A percentile compares a stretch with the other conserved stretches of the same genome.
These are phyloP conservation scores for Hystrix brachyura DNA, from an alignment of 2,113 vertebrate species.

Conservation along the genomic window DNA sequence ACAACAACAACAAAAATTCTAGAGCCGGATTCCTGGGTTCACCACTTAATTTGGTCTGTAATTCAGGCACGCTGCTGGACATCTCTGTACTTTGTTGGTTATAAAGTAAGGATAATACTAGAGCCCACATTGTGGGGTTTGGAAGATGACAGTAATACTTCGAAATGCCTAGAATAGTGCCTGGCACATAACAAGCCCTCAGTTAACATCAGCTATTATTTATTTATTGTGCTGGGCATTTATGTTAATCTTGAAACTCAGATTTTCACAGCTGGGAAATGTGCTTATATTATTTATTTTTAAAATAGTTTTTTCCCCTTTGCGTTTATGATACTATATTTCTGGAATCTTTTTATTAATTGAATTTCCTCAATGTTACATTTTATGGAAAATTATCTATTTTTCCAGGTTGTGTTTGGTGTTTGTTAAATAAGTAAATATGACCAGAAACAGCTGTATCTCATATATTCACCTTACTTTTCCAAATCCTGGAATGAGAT, in stretches of 20 bases:
- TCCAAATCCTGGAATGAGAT: conserved; percentile 15
- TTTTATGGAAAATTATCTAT: background rate
- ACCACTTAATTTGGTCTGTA: background rate
- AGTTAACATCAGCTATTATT: background rate
- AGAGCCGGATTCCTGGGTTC: background rate
- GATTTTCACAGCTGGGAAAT: background rate
- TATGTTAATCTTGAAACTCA: conserved; percentile 38
- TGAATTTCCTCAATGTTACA: conserved; percentile 30
- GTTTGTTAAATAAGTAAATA: conserved; percentile 50
- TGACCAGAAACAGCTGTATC: background rate
- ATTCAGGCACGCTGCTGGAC: background rate
- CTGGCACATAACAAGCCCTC: background rate
- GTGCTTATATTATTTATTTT: conserved; percentile 16
- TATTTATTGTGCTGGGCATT: background rate
- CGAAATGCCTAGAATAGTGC: background rate
- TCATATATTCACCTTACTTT: background rate
- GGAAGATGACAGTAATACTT: background rate
- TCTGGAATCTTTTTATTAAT: background rate
- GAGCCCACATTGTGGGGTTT: background rate
- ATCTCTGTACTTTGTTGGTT: background rate
- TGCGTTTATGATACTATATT: background rate
- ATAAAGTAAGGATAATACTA: background rate
- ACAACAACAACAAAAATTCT: background rate
- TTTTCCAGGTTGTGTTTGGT: background rate
- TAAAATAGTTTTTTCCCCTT: conserved; percentile 6